Evolutionary conservation across 2,888 invertebrate genomes (phyloP), one percentile per base, ranked within the genome.

Genomic region (Dysmachus trigonus): DNA sequence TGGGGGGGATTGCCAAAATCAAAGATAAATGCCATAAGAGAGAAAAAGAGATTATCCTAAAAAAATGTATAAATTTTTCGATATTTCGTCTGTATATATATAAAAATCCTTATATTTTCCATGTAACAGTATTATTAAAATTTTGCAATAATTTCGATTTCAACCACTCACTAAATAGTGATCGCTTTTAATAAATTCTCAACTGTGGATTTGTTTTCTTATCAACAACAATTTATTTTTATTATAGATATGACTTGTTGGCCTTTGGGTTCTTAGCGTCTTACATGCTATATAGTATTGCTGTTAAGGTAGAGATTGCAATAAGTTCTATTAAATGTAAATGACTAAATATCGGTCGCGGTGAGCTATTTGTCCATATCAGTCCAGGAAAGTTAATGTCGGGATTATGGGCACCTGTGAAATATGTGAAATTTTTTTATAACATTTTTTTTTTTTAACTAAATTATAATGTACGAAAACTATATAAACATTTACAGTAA

Each of bases 381-480:
- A 87, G 35, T 74, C 86, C 87, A 27, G 87, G 86, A 35, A 86
- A 87, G 81, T 87, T 87, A 33, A 87, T 87, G 73, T 87, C 86
- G 15, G 87, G 84, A 27, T 53, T 84, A 79, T 85, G 72, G 5
- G 82, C 41, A 35, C 31, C 87, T 87, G 33, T 41, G 51, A 74
- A n/a, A 53, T 15, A 35, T 62, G 8, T 62, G 3, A 62, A 10
- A 22, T 27, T 22, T 10, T 7, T 10, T 22, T 22, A 27, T 7
- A 6, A 62, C 10, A 62, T 2, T 10, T 62, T n/a, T n/a, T n/a
- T n/a, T n/a, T 27, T 18, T 0, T 10, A 8, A 10, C n/a, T n/a
- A 71, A 79, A 51, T 38, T 38, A 2, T 33, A 15, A 33, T 15
- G n/a, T 35, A 62, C 0, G 5, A 30, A 5, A 84, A 82, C 35